These are phyloP conservation scores for Empis livida DNA, from an alignment of 2,888 invertebrate species.

Conservation along the genomic window DNA sequence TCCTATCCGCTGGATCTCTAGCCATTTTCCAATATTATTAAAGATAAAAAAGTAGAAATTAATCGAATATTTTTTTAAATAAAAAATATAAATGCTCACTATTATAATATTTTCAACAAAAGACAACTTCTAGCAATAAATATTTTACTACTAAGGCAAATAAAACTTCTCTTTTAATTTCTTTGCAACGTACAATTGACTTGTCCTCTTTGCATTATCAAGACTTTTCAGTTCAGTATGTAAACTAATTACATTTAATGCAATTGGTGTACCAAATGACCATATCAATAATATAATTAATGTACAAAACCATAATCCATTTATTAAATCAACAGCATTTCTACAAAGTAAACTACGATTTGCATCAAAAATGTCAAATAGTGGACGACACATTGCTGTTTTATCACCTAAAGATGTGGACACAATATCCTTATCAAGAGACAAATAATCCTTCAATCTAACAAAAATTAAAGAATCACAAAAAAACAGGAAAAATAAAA, in stretches of 20 bases:
- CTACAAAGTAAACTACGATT: slow-evolving; percentile 40
- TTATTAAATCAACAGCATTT: slow-evolving; percentile 35
- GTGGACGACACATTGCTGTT: slow-evolving; percentile 56
- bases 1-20: no score
- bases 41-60: no score
- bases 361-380: slow-evolving; percentile 57
- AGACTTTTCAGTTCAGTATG: slow-evolving; percentile 25
- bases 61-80: no score
- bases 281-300: slow-evolving; percentile 44
- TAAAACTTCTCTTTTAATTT: background rate
- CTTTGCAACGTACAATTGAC: slow-evolving; percentile 11
- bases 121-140: no score
- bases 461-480: background rate
- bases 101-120: no score
- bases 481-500: background rate
- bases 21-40: no score
- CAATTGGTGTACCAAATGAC: slow-evolving; percentile 47
- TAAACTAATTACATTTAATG: slow-evolving; percentile 41
- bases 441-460: slow-evolving; percentile 50
- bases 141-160: no score
- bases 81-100: no score
- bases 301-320: slow-evolving; percentile 58
- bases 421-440: slow-evolving; percentile 54
- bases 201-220: slow-evolving; percentile 16
- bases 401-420: slow-evolving; percentile 46